phyloP scores from a whole-genome alignment of 1,140 invertebrate genomes.

The Diorhabda carinulata region DNA sequence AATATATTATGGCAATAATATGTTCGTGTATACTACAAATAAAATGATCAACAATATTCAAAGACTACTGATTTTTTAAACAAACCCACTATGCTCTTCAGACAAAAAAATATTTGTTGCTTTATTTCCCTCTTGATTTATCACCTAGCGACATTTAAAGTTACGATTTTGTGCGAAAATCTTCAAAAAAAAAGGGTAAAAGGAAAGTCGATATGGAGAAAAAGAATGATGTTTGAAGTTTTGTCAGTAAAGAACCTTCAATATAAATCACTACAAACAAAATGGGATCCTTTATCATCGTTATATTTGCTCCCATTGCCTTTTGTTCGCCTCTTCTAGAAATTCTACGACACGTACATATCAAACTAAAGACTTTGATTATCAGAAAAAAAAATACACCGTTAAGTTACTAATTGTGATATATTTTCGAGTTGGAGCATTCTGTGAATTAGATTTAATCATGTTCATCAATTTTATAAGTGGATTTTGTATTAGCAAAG shows the following conservation, averaged over 20 bases:
- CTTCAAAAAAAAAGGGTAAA: not conserved
- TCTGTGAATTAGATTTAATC: too few species aligned
- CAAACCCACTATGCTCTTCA: not conserved
- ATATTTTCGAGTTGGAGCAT: too few species aligned
- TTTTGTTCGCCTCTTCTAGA: slow-evolving; percentile 1
- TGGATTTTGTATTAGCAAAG: too few species aligned
- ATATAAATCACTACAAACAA: slow-evolving; percentile 3
- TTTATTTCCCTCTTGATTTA: not conserved
- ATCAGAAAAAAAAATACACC: not conserved
- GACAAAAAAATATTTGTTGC: not conserved
- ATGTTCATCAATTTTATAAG: too few species aligned
- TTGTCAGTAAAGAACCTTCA: slow-evolving; percentile 2
- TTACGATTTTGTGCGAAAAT: not conserved
- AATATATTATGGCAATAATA: too few species aligned
- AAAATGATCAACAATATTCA: too few species aligned
- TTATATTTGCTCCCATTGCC: not conserved
- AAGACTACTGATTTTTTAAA: too few species aligned
- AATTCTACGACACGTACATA: not conserved
- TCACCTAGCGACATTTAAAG: not conserved
- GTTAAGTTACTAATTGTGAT: too few species aligned
- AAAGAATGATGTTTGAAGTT: not conserved
- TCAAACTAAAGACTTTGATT: not conserved
- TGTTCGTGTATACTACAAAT: too few species aligned
- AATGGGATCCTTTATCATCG: not conserved
- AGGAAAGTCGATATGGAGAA: not conserved